These are phyloP conservation scores for Scelioninae gen. 2 DNA, from an alignment of 2,888 invertebrate genomes.

Conservation along the genomic window DNA sequence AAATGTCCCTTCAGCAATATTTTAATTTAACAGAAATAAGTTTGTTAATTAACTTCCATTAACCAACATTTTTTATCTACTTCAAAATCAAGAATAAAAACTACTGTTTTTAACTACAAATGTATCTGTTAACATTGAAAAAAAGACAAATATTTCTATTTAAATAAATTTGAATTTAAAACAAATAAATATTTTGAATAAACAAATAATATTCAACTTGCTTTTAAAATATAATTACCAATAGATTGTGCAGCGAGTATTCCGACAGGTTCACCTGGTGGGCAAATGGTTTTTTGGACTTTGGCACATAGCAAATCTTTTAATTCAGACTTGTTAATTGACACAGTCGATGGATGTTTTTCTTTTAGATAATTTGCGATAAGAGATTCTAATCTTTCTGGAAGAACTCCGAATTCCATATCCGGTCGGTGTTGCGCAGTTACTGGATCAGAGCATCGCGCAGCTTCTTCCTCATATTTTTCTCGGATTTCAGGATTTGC, in stretches of 20 bases:
- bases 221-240: too few relatives aligned
- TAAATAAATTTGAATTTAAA: too few relatives aligned
- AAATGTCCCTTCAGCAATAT: too few relatives aligned
- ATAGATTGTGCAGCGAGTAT: slow-evolving; percentile 97
- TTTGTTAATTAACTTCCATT: too few relatives aligned
- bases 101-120: too few relatives aligned
- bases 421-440: slow-evolving; percentile 83
- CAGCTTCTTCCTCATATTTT: slow-evolving; percentile 76
- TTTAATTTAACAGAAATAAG: too few relatives aligned
- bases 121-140: too few relatives aligned
- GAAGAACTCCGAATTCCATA: slow-evolving; percentile 87
- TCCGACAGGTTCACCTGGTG: slow-evolving; percentile 97
- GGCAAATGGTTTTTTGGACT: slow-evolving; percentile 85
- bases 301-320: slow-evolving; percentile 85
- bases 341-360: slow-evolving; percentile 22
- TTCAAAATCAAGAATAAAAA: too few relatives aligned
- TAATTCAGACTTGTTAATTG: slow-evolving; percentile 75
- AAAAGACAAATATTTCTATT: too few relatives aligned
- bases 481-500: slow-evolving; percentile 79
- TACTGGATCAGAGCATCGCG: slow-evolving; percentile 84
- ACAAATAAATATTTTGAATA: too few relatives aligned
- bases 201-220: too few relatives aligned
- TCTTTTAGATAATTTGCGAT: slow-evolving; percentile 79
- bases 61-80: too few relatives aligned
- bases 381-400: slow-evolving; percentile 86